phyloP scores from a whole-genome alignment of 2,888 invertebrate genomes.

The Andrena camellia region DNA sequence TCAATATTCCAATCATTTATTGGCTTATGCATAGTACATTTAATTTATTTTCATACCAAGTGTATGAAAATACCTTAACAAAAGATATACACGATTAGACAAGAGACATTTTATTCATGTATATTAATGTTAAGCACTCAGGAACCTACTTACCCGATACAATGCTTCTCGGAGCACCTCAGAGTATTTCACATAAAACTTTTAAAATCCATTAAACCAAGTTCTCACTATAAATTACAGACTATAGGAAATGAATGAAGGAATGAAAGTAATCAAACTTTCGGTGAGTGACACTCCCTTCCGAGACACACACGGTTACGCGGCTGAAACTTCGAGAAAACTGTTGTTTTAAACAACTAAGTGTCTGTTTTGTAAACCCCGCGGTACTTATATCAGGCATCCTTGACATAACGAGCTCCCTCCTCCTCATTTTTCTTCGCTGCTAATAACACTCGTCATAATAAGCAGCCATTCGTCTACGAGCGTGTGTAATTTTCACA shows the following conservation, averaged over 20 bases:
- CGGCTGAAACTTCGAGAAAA: conserved; percentile 54
- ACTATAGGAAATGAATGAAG: background rate
- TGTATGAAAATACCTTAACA: conserved; percentile 7
- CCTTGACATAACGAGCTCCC: conserved; percentile 71
- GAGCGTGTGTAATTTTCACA: conserved; percentile 35
- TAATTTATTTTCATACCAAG: conserved; percentile 17
- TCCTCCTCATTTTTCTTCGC: conserved; percentile 56
- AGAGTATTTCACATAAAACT: background rate
- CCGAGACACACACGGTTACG: conserved; percentile 4
- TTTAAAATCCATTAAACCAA: background rate
- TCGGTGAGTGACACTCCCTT: background rate
- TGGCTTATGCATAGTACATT: conserved; percentile 63
- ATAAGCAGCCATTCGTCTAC: conserved; percentile 23
- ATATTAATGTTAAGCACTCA: background rate
- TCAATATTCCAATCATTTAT: conserved; percentile 67
- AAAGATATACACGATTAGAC: background rate
- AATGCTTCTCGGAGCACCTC: background rate
- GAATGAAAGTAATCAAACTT: background rate
- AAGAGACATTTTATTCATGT: background rate
- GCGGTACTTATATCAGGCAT: conserved; percentile 67
- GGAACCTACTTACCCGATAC: conserved; percentile 23
- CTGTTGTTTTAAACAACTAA: conserved; percentile 68
- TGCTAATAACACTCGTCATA: conserved; percentile 31
- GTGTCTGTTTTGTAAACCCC: conserved; percentile 63
- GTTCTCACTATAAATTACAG: background rate